These are phyloP conservation scores for Tympanuchus pallidicinctus DNA, from an alignment of 2,113 vertebrate genomes.

Conservation along the genomic window DNA sequence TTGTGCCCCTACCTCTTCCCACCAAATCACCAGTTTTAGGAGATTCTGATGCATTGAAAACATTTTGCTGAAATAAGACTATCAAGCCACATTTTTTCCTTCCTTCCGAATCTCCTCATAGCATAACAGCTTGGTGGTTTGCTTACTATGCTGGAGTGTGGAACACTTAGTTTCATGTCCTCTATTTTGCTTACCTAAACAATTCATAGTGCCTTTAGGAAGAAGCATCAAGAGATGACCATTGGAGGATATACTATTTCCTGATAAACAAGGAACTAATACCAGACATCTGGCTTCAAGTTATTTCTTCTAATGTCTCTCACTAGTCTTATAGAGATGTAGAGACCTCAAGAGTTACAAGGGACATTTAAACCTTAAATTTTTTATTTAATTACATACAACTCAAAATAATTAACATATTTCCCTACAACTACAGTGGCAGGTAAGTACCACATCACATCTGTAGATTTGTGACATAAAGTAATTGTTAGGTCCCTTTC, in stretches of 20 bases:
- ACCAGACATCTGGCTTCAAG: background rate
- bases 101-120: background rate
- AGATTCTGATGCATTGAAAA: background rate
- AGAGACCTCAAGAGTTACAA: rapidly evolving
- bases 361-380: background rate
- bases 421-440: background rate
- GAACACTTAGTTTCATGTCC: background rate
- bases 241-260: background rate
- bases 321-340: background rate
- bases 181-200: background rate
- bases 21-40: background rate
- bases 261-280: background rate
- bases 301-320: background rate
- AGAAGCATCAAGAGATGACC: background rate
- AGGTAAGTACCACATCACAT: background rate
- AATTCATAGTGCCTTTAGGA: background rate
- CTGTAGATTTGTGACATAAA: background rate
- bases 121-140: background rate
- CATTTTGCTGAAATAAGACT: background rate
- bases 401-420: background rate
- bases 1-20: background rate
- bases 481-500: background rate
- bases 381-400: background rate
- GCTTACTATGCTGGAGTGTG: background rate
- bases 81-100: background rate